Conservation (phyloP, 2,797 vertebrate species). For the Esox masquinongy region DNA sequence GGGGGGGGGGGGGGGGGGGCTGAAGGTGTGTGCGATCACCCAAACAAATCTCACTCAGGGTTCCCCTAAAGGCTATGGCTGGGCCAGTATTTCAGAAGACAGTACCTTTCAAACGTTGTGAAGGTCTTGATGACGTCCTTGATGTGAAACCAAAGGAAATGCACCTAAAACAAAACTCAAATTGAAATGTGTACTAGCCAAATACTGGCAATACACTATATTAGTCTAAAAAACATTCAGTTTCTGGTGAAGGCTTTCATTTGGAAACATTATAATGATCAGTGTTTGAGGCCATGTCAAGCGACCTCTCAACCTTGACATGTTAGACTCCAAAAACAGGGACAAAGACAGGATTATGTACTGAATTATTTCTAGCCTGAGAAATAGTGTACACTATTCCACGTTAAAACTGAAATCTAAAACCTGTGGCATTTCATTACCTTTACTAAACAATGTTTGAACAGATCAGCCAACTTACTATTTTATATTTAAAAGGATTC, state of each 20-base stretch:
- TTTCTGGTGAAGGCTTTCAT: not conserved
- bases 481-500: not conserved
- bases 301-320: slow-evolving; percentile 31
- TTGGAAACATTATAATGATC: not conserved
- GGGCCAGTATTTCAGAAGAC: slow-evolving; percentile 28
- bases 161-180: slow-evolving; percentile 77
- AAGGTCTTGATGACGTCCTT: slow-evolving; percentile 96
- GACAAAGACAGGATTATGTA: slow-evolving; percentile 62
- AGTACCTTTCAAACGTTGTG: slow-evolving; percentile 94
- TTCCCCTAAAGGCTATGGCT: no score
- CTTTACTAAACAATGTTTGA: not conserved
- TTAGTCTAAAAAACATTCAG: not conserved
- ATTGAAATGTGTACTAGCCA: slow-evolving; percentile 5
- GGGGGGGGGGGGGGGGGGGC: no score
- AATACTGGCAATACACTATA: not conserved
- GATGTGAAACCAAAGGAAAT: slow-evolving; percentile 97
- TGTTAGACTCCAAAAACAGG: slow-evolving; percentile 48
- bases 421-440: not conserved
- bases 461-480: not conserved
- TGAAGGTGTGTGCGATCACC: not conserved
- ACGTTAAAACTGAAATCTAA: slow-evolving; percentile 19
- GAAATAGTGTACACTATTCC: slow-evolving; percentile 69
- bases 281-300: not conserved
- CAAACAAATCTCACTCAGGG: no score
- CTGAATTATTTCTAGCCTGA: slow-evolving; percentile 44